phyloP scores from a whole-genome alignment of 2,888 invertebrate genomes.

The Macrosoma leucophasiata region DNA sequence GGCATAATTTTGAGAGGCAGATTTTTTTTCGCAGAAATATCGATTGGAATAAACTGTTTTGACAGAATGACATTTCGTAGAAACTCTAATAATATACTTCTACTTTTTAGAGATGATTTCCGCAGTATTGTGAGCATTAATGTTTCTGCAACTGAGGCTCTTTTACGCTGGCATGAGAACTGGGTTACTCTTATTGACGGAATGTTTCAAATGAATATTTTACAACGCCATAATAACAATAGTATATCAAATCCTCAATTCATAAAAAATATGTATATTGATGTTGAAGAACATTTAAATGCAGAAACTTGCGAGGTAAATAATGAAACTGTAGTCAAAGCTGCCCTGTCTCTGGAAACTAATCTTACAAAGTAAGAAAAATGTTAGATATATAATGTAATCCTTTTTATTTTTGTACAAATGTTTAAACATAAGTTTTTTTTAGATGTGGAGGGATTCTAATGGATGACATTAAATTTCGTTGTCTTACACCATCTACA shows the following conservation, averaged over 20 bases:
- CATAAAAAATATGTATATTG: constrained; percentile 35
- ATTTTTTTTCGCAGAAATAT: no score
- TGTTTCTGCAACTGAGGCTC: constrained; percentile 38
- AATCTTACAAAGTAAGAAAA: constrained; percentile 35
- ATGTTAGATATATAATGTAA: no score
- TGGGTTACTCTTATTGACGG: constrained; percentile 90
- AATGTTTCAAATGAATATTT: constrained; percentile 85
- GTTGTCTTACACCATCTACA: constrained; percentile 23
- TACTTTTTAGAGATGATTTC: constrained; percentile 35
- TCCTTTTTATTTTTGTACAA: no score
- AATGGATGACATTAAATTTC: constrained; percentile 34
- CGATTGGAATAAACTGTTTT: no score
- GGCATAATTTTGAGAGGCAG: no score
- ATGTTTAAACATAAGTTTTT: no score
- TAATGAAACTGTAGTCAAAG: constrained; percentile 23
- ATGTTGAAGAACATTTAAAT: constrained; percentile 30
- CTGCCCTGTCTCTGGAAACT: constrained; percentile 24
- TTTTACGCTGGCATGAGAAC: constrained; percentile 79
- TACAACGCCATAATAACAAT: constrained; percentile 76
- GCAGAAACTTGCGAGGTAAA: constrained; percentile 8
- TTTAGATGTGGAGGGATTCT: constrained; percentile 47
- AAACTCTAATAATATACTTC: no score
- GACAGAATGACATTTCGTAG: no score
- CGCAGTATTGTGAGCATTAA: constrained; percentile 35
- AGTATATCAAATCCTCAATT: constrained; percentile 77